Conservation (phyloP, 1,140 invertebrate genomes). For the Portunus trituberculatus region DNA sequence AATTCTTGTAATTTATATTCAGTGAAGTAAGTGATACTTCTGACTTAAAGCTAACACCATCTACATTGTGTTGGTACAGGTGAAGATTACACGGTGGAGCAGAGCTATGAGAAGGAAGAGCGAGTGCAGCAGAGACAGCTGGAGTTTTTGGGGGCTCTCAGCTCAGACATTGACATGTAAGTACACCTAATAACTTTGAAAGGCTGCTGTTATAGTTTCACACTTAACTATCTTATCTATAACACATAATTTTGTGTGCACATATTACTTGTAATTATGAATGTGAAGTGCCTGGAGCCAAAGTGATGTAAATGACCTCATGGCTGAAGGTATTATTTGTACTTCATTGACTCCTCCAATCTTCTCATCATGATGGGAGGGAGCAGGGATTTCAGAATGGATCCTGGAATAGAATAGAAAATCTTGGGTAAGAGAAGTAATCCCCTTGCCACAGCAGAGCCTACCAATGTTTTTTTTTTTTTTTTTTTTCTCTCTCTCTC, state of each 20-base stretch:
- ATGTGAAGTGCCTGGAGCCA: no score
- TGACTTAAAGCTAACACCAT: background rate
- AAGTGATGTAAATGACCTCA: no score
- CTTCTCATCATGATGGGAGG: no score
- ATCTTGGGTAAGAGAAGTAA: no score
- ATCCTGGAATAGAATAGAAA: no score
- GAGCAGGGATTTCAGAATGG: no score
- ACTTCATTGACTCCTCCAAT: no score
- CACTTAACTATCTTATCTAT: background rate
- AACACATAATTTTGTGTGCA: background rate
- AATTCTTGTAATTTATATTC: conserved; percentile 23
- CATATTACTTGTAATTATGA: background rate
- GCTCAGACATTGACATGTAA: conserved; percentile 72
- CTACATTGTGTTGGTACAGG: conserved; percentile 79
- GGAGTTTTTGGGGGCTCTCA: conserved; percentile 78
- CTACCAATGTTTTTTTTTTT: background rate
- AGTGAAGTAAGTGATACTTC: background rate
- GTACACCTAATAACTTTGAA: background rate
- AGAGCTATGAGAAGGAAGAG: conserved; percentile 90
- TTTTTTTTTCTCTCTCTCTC: no score
- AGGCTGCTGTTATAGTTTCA: no score
- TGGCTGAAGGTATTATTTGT: no score
- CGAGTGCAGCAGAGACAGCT: conserved; percentile 85
- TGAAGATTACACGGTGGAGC: conserved; percentile 88
- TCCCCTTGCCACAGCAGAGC: no score